Percentiles rank a stretch among this genome's conserved stretches.
Conservation (phyloP, 30 jellyfish, hydroid and myxozoan species). For the Mastigias papua region DNA sequence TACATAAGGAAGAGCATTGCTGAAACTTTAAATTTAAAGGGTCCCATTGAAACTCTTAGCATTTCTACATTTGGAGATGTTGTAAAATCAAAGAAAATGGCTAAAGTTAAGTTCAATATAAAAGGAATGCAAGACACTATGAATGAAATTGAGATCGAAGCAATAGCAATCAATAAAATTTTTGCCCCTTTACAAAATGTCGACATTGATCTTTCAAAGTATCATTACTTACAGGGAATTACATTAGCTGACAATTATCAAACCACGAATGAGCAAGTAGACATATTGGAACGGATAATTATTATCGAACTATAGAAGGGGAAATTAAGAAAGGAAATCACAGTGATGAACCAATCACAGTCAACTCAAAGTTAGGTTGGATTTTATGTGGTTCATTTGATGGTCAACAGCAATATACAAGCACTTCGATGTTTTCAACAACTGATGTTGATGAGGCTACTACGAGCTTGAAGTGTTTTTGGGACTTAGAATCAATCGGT, state of each 20-base stretch:
- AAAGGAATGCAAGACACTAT: not conserved
- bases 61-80: constrained; percentile 11
- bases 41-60: not conserved
- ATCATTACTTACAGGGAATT: not conserved
- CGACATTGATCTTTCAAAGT: not conserved
- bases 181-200: not conserved
- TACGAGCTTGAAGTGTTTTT: too few species aligned
- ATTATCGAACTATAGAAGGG: too few species aligned
- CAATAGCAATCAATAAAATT: not conserved
- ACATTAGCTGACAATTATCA: not conserved
- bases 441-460: too few species aligned
- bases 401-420: too few species aligned
- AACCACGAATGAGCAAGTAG: too few species aligned
- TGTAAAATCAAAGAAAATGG: not conserved
- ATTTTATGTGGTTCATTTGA: too few species aligned
- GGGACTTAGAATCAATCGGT: too few species aligned
- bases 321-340: too few species aligned
- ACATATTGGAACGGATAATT: too few species aligned
- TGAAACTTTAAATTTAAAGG: not conserved
- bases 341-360: too few species aligned
- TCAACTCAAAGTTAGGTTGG: too few species aligned
- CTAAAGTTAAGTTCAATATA: not conserved
- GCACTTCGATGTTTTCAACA: too few species aligned
- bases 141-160: not conserved
- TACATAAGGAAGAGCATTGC: constrained; percentile 10